A percentile compares a stretch with the other conserved stretches of the same genome.
Conservation (phyloP, 2,888 invertebrate genomes). For the Ophioninae sp. region DNA sequence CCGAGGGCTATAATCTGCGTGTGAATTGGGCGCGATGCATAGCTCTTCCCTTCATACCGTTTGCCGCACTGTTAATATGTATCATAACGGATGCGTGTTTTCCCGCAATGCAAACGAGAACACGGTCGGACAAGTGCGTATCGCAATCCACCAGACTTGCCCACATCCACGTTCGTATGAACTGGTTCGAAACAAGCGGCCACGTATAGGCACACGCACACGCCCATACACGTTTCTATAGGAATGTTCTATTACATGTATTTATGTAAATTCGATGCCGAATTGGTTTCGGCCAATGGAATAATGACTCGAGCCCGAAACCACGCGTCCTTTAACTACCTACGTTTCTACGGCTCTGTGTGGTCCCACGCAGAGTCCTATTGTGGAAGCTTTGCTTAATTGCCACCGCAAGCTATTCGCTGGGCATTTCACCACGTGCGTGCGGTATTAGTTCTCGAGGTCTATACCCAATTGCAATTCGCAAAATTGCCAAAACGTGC, state of each 20-base stretch:
- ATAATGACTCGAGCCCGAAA: slow-evolving; percentile 52
- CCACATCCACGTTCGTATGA: background rate
- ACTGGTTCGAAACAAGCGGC: background rate
- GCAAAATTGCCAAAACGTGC: slow-evolving; percentile 55
- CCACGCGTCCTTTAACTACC: slow-evolving; percentile 43
- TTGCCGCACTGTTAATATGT: background rate
- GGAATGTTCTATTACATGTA: slow-evolving; percentile 54
- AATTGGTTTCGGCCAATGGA: slow-evolving; percentile 63
- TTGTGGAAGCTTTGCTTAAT: slow-evolving; percentile 55
- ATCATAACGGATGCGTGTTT: slow-evolving; percentile 5
- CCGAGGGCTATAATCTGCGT: background rate
- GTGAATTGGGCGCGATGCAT: slow-evolving; percentile 15
- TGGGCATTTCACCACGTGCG: slow-evolving; percentile 41
- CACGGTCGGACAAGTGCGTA: slow-evolving; percentile 16
- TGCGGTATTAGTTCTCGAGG: slow-evolving; percentile 40
- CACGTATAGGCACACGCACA: background rate
- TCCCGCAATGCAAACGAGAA: slow-evolving; percentile 6
- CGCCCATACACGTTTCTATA: background rate
- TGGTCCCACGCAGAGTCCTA: background rate
- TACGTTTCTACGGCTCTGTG: slow-evolving; percentile 12
- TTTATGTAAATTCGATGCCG: slow-evolving; percentile 64
- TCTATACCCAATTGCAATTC: slow-evolving; percentile 52
- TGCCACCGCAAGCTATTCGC: slow-evolving; percentile 46
- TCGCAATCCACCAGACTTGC: slow-evolving; percentile 13
- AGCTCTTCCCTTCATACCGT: background rate